Percentiles rank a stretch among this genome's conserved stretches.
Conservation (phyloP, 2,888 invertebrate species). For the Smittia aterrima region DNA sequence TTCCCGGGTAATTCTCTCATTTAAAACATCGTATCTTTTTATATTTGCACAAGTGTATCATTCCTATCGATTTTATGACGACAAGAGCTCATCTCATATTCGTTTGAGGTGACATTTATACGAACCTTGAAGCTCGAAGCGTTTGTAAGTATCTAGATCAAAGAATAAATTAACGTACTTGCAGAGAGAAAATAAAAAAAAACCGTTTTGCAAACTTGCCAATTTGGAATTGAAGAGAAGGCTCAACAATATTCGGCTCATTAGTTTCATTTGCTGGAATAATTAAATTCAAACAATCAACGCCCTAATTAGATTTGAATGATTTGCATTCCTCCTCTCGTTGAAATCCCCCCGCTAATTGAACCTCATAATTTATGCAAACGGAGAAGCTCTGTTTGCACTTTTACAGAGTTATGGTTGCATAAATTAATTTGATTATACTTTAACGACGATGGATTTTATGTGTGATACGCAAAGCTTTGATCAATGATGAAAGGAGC, state of each 20-base stretch:
- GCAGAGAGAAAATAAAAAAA: no score
- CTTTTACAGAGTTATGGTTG: background rate
- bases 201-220: no score
- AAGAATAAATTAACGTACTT: no score
- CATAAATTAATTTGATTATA: background rate
- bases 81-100: background rate
- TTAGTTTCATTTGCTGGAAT: background rate
- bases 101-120: background rate
- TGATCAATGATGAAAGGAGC: background rate
- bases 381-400: background rate
- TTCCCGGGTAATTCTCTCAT: slow-evolving; percentile 17
- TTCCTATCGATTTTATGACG: slow-evolving; percentile 21
- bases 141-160: no score
- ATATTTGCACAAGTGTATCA: slow-evolving; percentile 30
- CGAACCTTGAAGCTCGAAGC: no score
- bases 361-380: slow-evolving; percentile 1
- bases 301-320: background rate
- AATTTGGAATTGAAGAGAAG: no score
- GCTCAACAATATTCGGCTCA: no score
- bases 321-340: background rate
- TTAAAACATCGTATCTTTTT: slow-evolving; percentile 9
- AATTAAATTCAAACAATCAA: background rate
- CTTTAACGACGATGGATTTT: background rate
- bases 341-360: background rate
- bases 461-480: background rate